Conservation (phyloP, 2,888 invertebrate species). For the Cryptops parisi region DNA sequence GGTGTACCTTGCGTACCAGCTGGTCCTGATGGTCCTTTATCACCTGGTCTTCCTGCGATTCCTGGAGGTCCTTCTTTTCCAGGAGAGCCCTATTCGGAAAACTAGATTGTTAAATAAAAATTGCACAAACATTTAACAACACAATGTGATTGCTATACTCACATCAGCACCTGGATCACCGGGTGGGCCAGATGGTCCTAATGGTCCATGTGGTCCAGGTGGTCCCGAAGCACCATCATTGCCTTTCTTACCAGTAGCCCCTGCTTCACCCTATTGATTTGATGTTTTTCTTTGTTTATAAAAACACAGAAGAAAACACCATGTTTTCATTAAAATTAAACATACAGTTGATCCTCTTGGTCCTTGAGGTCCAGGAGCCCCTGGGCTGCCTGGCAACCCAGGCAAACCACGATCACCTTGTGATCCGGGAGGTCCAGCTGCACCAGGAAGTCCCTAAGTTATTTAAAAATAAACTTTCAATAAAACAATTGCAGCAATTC, state of each 20-base stretch:
- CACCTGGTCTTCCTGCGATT: slow-evolving; percentile 54
- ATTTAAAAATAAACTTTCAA: neutral
- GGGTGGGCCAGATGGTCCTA: slow-evolving; percentile 48
- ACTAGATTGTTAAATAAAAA: slow-evolving; percentile 7
- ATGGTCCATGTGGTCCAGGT: slow-evolving; percentile 47
- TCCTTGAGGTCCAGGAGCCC: slow-evolving; percentile 49
- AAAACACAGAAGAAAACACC: slow-evolving; percentile 13
- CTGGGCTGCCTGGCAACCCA: slow-evolving; percentile 45
- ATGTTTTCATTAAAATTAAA: slow-evolving; percentile 12
- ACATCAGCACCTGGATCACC: slow-evolving; percentile 34
- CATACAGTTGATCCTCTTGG: slow-evolving; percentile 46
- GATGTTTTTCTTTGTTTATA: neutral
- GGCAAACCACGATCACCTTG: slow-evolving; percentile 51
- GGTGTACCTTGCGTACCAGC: slow-evolving; percentile 47
- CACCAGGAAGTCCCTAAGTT: slow-evolving; percentile 46
- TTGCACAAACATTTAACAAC: neutral
- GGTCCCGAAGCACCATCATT: slow-evolving; percentile 56
- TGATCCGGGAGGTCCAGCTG: slow-evolving; percentile 44
- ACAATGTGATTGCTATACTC: neutral
- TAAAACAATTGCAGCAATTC: neutral
- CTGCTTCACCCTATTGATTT: slow-evolving; percentile 47
- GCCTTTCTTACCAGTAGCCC: slow-evolving; percentile 54
- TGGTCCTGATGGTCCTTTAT: slow-evolving; percentile 55
- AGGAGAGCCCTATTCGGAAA: slow-evolving; percentile 19
- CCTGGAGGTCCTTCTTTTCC: slow-evolving; percentile 40